These are phyloP conservation scores for Melolontha melolontha DNA, from an alignment of 2,888 invertebrate species.

Conservation along the genomic window DNA sequence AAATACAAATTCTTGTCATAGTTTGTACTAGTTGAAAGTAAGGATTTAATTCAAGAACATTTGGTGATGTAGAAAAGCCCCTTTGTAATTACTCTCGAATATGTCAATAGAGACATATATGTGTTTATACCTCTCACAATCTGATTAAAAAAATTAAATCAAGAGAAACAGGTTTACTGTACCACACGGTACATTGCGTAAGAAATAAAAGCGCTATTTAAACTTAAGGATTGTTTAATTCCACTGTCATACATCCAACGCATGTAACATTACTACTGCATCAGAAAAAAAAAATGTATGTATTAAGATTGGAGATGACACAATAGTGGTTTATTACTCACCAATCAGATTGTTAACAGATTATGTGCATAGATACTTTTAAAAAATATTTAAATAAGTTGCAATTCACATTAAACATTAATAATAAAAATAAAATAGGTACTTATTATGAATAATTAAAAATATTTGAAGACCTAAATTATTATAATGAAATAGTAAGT, in stretches of 20 bases:
- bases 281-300: constrained; percentile 3
- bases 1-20: constrained; percentile 16
- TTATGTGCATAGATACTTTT: too few species aligned
- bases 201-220: constrained; percentile 24
- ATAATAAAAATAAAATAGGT: too few species aligned
- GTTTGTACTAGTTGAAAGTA: neutral
- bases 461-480: too few species aligned
- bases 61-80: constrained; percentile 14
- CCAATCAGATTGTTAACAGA: constrained; percentile 2
- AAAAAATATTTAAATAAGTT: too few species aligned
- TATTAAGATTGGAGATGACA: constrained; percentile 14
- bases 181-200: constrained; percentile 14
- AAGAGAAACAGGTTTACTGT: constrained; percentile 20
- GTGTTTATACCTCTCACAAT: constrained; percentile 5
- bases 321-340: constrained; percentile 19
- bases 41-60: constrained; percentile 4
- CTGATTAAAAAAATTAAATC: constrained; percentile 32
- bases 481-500: neutral
- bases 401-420: too few species aligned
- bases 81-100: constrained; percentile 2
- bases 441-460: too few species aligned
- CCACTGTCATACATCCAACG: neutral
- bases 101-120: constrained; percentile 23
- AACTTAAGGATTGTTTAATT: constrained; percentile 34
- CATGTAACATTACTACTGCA: constrained; percentile 1